A percentile compares a stretch with the other conserved stretches of the same genome.
These are phyloP conservation scores for Papilio helenus DNA, from an alignment of 1,140 invertebrate genomes.

Conservation along the genomic window DNA sequence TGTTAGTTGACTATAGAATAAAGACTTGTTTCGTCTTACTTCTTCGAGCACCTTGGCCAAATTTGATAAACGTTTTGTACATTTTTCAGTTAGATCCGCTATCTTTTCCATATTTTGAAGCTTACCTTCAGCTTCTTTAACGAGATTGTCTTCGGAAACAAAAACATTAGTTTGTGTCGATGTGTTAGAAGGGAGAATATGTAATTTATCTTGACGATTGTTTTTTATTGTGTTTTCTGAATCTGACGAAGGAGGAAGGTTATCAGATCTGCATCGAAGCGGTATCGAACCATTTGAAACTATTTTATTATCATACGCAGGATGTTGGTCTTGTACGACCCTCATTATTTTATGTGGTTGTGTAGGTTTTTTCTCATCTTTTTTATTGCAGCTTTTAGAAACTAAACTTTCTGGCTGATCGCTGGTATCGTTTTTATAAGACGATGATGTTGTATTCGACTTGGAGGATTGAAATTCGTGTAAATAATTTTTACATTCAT, in stretches of 20 bases:
- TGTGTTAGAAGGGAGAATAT: slow-evolving; percentile 51
- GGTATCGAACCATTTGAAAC: neutral
- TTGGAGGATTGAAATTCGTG: slow-evolving; percentile 4
- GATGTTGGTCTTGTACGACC: neutral
- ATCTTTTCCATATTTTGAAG: slow-evolving; percentile 79
- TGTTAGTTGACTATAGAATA: slow-evolving; percentile 71
- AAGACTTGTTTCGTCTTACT: slow-evolving; percentile 82
- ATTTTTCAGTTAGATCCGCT: slow-evolving; percentile 81
- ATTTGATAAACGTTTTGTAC: slow-evolving; percentile 82
- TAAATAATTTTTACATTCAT: slow-evolving; percentile 37
- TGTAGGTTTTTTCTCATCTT: neutral
- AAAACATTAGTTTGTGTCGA: slow-evolving; percentile 65
- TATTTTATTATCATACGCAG: neutral
- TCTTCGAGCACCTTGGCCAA: slow-evolving; percentile 83
- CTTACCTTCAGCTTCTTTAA: slow-evolving; percentile 73
- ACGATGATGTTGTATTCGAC: slow-evolving; percentile 43
- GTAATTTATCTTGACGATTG: neutral
- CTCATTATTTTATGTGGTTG: neutral
- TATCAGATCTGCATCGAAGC: slow-evolving; percentile 5
- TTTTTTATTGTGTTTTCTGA: slow-evolving; percentile 19
- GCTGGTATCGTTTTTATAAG: slow-evolving; percentile 34
- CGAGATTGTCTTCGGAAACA: slow-evolving; percentile 63
- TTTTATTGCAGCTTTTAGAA: slow-evolving; percentile 4
- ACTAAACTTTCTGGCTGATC: neutral
- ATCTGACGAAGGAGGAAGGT: neutral